Evolutionary conservation across 2,113 vertebrate species (phyloP), one percentile per base, ranked within the genome.

Genomic region (Microcebus griseorufus): DNA sequence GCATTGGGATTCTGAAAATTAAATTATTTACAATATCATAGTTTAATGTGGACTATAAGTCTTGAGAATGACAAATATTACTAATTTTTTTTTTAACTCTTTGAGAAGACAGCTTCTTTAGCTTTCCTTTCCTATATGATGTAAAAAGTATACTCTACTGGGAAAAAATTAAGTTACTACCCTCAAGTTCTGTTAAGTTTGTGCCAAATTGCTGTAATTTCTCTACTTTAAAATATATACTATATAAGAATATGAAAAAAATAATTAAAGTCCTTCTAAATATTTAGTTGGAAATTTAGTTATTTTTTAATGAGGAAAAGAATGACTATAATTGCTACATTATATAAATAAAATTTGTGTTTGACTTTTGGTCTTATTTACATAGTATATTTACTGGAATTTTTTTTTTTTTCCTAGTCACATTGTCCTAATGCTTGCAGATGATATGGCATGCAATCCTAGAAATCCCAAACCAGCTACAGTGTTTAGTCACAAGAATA

Each of bases 391-490:
- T 94, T 93, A 88, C 42, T 94, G 37, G 34, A 60, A 11, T 67
- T 88, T 32, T 93, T 94, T 22, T 94, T 22, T 94, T 89, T 95
- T 85, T 78, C 14, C 2, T 91, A 99, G 99, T 97, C 99, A 99
- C 98, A 99, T 99, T 97, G 99, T 99, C 76, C 97, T 99, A 97
- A 99, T 99, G 99, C 98, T 99, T 95, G 99, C 99, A 27, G 99
- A 99, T 92, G 99, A 99, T 97, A 99, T 99, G 99, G 99, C 99
- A 1, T 99, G 99, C 97, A 99, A 99, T 98, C 99, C 99, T 91
- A 99, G 99, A 97, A 99, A 99, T 98, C 99, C 99, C 75, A 99
- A 99, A 97, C 99, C 99, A 45, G 99, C 99, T 55, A 99, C 99
- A 18, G 99, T 99, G 67, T 99, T 99, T 82, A 99, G 99, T 93